A percentile compares a stretch with the other conserved stretches of the same genome.
phyloP scores from a whole-genome alignment of 2,888 invertebrate species.

The Cryptocephalus primarius region DNA sequence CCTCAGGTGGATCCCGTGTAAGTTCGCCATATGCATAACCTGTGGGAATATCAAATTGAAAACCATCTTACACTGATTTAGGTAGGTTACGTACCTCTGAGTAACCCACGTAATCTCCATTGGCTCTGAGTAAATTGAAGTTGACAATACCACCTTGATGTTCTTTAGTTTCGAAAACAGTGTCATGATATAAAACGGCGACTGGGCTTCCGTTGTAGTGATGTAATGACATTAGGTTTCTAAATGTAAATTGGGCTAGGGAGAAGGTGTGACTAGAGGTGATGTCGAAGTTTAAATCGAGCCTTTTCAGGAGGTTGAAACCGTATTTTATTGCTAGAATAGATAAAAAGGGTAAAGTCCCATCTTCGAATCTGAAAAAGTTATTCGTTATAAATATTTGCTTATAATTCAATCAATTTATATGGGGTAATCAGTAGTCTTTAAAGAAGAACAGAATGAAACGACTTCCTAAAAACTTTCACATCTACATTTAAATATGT shows the following conservation, averaged over 20 bases:
- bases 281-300: constrained; percentile 53
- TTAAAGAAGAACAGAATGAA: no score
- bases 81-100: constrained; percentile 53
- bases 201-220: constrained; percentile 65
- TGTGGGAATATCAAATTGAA: constrained; percentile 26
- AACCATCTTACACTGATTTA: no score
- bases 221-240: constrained; percentile 47
- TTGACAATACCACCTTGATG: constrained; percentile 79
- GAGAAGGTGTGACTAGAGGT: constrained; percentile 65
- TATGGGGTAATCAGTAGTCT: no score
- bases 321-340: constrained; percentile 75
- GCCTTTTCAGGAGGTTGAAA: constrained; percentile 58
- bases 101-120: constrained; percentile 77
- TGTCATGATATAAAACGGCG: constrained; percentile 62
- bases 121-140: constrained; percentile 72
- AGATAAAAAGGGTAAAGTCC: constrained; percentile 78
- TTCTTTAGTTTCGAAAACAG: constrained; percentile 47
- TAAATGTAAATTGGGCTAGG: constrained; percentile 63
- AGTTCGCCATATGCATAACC: constrained; percentile 80
- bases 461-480: no score
- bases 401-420: no score
- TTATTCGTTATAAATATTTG: background rate
- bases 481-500: no score
- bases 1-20: constrained; percentile 75
- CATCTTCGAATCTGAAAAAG: constrained; percentile 79